Conservation (phyloP, 2,113 vertebrate species). For the Datnioides undecimradiatus region DNA sequence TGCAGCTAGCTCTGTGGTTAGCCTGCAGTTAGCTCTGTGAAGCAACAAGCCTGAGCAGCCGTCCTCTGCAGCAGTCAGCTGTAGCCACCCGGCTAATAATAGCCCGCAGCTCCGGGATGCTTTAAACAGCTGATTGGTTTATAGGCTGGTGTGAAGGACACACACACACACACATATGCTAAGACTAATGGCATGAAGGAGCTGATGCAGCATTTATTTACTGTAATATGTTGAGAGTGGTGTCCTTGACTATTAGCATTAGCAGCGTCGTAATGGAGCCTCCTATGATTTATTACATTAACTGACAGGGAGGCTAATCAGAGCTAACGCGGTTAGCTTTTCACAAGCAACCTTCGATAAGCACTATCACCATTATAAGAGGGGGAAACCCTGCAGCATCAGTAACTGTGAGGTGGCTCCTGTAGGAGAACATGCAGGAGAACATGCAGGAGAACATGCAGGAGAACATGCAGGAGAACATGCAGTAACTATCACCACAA, state of each 20-base stretch:
- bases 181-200: constrained; percentile 22
- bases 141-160: constrained; percentile 55
- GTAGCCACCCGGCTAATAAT: constrained; percentile 61
- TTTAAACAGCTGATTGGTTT: constrained; percentile 73
- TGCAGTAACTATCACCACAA: too few relatives aligned
- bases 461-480: too few relatives aligned
- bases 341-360: too few relatives aligned
- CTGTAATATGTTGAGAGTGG: background rate
- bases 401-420: too few relatives aligned
- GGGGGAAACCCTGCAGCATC: too few relatives aligned
- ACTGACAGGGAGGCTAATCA: too few relatives aligned
- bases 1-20: constrained; percentile 23
- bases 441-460: too few relatives aligned
- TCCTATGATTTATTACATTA: background rate
- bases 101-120: constrained; percentile 43
- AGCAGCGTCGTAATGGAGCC: background rate
- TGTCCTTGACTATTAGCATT: background rate
- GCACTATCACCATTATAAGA: too few relatives aligned
- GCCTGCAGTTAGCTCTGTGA: background rate
- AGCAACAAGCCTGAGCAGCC: background rate
- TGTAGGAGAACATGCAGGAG: too few relatives aligned
- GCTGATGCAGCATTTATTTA: constrained; percentile 29
- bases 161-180: constrained; percentile 21
- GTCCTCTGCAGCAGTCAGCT: constrained; percentile 24
- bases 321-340: too few relatives aligned